These are phyloP conservation scores for Anthoscopus minutus DNA, from an alignment of 2,113 vertebrate genomes.

Conservation along the genomic window DNA sequence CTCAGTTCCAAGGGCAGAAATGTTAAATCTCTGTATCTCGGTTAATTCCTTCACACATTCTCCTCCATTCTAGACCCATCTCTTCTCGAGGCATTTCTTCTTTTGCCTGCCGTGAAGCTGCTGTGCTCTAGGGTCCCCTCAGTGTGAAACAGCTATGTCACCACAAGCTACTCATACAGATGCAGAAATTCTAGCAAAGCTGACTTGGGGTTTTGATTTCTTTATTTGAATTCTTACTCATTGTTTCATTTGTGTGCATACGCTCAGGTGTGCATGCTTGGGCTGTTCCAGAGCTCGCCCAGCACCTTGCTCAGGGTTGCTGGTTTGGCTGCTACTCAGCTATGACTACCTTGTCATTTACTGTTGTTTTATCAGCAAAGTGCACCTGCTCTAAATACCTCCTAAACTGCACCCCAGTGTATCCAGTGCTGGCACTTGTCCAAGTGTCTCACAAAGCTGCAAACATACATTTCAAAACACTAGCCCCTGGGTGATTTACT, in stretches of 20 bases:
- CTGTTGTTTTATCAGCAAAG: not conserved
- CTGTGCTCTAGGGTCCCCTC: not conserved
- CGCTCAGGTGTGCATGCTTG: accelerated
- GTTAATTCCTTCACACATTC: not conserved
- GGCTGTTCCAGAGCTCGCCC: not conserved
- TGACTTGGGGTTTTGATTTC: not conserved
- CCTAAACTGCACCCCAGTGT: not conserved
- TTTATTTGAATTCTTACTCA: not conserved
- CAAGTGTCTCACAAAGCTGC: not conserved
- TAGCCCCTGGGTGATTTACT: not conserved
- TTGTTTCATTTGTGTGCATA: not conserved
- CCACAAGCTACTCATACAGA: not conserved
- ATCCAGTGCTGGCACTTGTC: not conserved
- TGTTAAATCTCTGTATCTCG: not conserved
- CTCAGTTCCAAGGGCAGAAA: not conserved
- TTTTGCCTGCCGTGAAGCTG: not conserved
- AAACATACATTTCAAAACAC: not conserved
- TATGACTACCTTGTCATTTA: not conserved
- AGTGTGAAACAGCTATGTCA: not conserved
- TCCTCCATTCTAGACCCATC: not conserved
- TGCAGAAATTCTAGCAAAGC: not conserved
- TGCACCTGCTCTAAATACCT: not conserved
- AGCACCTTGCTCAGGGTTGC: not conserved
- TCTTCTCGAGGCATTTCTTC: not conserved
- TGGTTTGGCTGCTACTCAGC: not conserved